phyloP scores from a whole-genome alignment of 2,888 invertebrate species.

The Brachypterus glaber region DNA sequence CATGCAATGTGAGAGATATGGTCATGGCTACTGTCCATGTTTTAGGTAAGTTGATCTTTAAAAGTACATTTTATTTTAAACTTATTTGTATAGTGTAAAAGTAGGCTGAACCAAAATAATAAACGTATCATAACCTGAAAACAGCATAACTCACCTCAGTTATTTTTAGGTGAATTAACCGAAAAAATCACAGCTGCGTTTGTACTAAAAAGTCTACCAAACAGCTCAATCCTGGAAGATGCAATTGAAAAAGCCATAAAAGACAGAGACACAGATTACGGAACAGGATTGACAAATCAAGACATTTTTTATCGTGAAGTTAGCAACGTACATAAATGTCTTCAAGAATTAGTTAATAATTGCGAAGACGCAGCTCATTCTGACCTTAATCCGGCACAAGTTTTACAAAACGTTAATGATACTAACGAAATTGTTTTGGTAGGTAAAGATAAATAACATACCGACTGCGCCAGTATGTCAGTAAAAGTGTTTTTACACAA shows the following conservation, averaged over 20 bases:
- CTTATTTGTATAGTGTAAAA: conserved; percentile 1
- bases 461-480: background rate
- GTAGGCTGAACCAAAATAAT: no score
- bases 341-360: conserved; percentile 51
- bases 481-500: no score
- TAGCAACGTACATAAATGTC: conserved; percentile 55
- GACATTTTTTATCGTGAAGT: conserved; percentile 69
- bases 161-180: conserved; percentile 51
- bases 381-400: conserved; percentile 48
- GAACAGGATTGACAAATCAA: conserved; percentile 52
- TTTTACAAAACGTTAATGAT: conserved; percentile 46
- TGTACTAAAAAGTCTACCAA: conserved; percentile 56
- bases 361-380: conserved; percentile 52
- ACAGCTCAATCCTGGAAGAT: conserved; percentile 47
- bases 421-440: conserved; percentile 52
- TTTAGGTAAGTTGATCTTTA: conserved; percentile 20
- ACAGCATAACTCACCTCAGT: background rate
- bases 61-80: background rate
- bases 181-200: conserved; percentile 72
- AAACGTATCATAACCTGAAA: no score
- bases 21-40: conserved; percentile 47
- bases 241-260: conserved; percentile 49
- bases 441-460: conserved; percentile 22
- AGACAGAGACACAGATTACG: conserved; percentile 38
- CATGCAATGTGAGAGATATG: conserved; percentile 34